Conservation (phyloP, 2,797 vertebrate species). For the Glossophaga mutica region DNA sequence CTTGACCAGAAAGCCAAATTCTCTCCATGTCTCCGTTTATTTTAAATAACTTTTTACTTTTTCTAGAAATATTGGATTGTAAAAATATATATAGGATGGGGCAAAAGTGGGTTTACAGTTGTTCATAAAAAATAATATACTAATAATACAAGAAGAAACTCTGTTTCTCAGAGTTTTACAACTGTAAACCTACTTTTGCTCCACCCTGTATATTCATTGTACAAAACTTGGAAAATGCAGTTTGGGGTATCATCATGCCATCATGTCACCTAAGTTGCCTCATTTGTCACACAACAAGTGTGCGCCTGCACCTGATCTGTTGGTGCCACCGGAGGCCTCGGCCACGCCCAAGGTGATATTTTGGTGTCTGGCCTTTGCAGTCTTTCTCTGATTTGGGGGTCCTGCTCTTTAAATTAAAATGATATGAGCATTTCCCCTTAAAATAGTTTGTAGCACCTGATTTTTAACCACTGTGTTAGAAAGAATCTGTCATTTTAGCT, state of each 20-base stretch:
- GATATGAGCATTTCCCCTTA: neutral
- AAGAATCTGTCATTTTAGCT: neutral
- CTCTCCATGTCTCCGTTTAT: neutral
- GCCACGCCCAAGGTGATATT: too few relatives aligned
- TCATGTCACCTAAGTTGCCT: neutral
- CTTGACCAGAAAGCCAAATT: neutral
- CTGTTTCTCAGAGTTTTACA: neutral
- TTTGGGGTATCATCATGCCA: neutral
- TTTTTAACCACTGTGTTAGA: neutral
- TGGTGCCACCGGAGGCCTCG: rapidly evolving
- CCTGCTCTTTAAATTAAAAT: neutral
- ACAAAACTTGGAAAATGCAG: neutral
- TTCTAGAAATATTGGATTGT: neutral
- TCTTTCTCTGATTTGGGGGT: neutral
- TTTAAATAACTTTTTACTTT: neutral
- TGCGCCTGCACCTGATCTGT: neutral
- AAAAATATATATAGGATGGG: neutral
- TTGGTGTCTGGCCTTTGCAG: neutral
- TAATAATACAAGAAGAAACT: neutral
- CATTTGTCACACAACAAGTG: neutral
- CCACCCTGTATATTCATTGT: neutral
- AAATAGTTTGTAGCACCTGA: neutral
- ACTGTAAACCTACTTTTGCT: neutral
- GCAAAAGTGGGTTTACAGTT: neutral
- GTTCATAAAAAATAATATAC: neutral